Percentiles rank a stretch among this genome's conserved stretches.
phyloP scores from a whole-genome alignment of 2,113 vertebrate genomes.

The Haemorhous mexicanus region DNA sequence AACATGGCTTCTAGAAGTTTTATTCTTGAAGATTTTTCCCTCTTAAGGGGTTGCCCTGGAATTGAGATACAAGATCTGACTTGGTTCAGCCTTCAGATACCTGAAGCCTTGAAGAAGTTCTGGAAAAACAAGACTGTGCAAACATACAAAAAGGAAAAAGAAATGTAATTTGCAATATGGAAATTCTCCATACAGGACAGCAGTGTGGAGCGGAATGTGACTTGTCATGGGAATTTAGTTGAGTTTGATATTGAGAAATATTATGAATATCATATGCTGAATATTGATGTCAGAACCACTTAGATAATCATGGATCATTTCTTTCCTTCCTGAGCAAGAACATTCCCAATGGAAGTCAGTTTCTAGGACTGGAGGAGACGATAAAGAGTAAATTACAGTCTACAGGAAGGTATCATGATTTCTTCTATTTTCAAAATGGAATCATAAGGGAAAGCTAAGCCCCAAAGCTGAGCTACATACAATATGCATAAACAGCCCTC shows the following conservation, averaged over 20 bases:
- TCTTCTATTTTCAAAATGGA: background rate
- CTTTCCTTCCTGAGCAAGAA: background rate
- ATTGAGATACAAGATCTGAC: background rate
- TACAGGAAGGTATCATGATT: background rate
- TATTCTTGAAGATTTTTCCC: background rate
- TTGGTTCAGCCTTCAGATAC: background rate
- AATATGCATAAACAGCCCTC: background rate
- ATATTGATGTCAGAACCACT: background rate
- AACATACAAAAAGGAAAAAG: background rate
- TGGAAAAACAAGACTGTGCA: background rate
- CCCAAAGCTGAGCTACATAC: background rate
- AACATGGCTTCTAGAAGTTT: background rate
- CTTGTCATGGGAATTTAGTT: background rate
- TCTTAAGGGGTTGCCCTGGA: background rate
- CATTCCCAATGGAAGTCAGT: background rate
- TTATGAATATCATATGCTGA: background rate
- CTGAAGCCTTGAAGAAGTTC: background rate
- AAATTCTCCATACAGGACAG: background rate
- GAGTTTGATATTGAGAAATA: background rate
- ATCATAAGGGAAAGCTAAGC: background rate
- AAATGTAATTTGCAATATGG: background rate
- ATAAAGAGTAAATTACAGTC: background rate
- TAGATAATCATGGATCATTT: background rate
- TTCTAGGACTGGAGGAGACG: background rate
- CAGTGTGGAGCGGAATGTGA: background rate